These are phyloP conservation scores for Orchestes rusci DNA, from an alignment of 2,888 invertebrate species.

Conservation along the genomic window DNA sequence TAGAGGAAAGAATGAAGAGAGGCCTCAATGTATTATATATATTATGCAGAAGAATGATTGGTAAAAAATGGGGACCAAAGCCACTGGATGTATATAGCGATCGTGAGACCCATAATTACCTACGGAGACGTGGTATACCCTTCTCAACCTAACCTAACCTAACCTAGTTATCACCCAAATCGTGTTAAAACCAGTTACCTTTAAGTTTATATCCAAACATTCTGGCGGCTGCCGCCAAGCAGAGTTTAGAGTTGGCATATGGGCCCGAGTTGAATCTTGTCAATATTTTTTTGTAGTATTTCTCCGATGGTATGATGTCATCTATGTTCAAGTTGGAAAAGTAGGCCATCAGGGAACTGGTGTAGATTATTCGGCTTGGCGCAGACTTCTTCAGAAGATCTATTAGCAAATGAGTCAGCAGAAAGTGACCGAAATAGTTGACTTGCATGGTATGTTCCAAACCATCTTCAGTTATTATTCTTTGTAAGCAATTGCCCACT, in stretches of 20 bases:
- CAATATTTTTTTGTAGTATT: neutral
- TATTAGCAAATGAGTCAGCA: conserved; percentile 56
- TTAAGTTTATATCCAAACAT: conserved; percentile 29
- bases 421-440: conserved; percentile 64
- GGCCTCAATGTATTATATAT: too few species aligned
- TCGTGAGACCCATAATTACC: too few species aligned
- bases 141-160: too few species aligned
- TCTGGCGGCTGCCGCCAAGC: conserved; percentile 36
- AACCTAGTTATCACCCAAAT: neutral
- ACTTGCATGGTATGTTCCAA: conserved; percentile 57
- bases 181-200: too few species aligned
- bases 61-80: too few species aligned
- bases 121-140: too few species aligned
- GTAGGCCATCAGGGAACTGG: conserved; percentile 13
- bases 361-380: conserved; percentile 20
- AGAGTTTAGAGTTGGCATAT: conserved; percentile 39
- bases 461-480: conserved; percentile 41
- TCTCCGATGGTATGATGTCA: conserved; percentile 4
- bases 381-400: conserved; percentile 23
- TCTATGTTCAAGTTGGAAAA: conserved; percentile 7
- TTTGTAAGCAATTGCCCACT: neutral
- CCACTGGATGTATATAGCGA: too few species aligned
- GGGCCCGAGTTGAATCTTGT: conserved; percentile 16
- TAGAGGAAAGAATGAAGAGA: too few species aligned
- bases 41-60: too few species aligned